Evolutionary conservation across 2,797 vertebrate genomes (phyloP).

Genomic region (Gadopsis bispinosus): DNA sequence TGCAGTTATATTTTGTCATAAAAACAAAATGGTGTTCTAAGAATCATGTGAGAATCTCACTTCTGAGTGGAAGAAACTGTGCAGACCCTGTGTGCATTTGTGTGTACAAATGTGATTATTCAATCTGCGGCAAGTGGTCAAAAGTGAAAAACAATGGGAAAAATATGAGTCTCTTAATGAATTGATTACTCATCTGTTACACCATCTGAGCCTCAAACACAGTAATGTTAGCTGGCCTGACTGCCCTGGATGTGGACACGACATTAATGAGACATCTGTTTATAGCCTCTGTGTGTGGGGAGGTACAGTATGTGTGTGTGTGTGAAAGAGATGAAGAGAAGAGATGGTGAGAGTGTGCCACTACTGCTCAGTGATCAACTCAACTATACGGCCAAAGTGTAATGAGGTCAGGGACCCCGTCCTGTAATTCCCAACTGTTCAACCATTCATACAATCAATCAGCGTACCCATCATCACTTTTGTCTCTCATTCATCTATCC

Average conservation of each 20-base stretch:
- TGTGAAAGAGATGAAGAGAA: constrained; percentile 10
- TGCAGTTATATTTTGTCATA: too few species aligned
- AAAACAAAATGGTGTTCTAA: not conserved
- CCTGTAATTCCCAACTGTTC: constrained; percentile 70
- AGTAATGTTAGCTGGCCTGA: constrained; percentile 42
- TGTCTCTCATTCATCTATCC: not conserved
- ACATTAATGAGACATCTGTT: constrained; percentile 74
- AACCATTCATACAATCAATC: constrained; percentile 52
- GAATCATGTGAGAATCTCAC: not conserved
- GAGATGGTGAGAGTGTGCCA: constrained; percentile 32
- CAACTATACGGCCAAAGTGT: constrained; percentile 54
- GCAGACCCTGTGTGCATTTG: not conserved
- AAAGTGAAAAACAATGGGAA: constrained; percentile 24
- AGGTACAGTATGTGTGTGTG: constrained; percentile 26
- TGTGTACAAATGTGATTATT: constrained; percentile 19
- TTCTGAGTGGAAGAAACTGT: not conserved
- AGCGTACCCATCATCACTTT: constrained; percentile 5
- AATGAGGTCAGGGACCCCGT: constrained; percentile 61
- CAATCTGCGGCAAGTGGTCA: constrained; percentile 5
- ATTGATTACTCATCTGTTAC: constrained; percentile 42
- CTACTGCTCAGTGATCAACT: constrained; percentile 40
- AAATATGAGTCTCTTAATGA: constrained; percentile 12
- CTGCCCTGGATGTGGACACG: constrained; percentile 63
- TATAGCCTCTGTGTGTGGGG: constrained; percentile 38
- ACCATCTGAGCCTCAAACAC: constrained; percentile 51